Conservation (phyloP, 2,797 vertebrate species). For the Hapalemur alaotrensis region DNA sequence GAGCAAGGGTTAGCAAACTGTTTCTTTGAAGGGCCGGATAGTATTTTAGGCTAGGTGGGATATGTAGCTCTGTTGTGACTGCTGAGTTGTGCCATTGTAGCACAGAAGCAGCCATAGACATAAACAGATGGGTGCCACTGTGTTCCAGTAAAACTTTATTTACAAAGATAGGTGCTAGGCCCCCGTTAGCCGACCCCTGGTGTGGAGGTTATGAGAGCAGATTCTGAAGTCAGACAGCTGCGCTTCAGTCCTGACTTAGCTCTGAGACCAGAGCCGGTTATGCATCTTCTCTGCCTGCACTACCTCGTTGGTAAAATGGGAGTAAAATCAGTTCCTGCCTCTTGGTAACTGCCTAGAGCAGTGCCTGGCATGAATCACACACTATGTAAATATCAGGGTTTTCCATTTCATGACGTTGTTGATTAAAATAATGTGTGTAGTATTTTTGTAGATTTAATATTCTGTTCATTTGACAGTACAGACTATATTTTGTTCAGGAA, state of each 20-base stretch:
- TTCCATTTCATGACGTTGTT: background rate
- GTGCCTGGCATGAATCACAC: accelerated
- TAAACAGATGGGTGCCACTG: background rate
- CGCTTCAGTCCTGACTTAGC: background rate
- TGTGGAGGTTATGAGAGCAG: background rate
- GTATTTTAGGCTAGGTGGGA: background rate
- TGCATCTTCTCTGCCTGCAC: background rate
- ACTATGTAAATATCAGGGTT: background rate
- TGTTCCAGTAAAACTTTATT: background rate
- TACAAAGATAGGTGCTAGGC: background rate
- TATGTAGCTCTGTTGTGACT: background rate
- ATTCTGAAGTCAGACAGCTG: background rate
- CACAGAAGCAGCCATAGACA: accelerated
- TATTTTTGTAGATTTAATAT: background rate
- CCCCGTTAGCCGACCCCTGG: background rate
- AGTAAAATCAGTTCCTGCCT: too few relatives aligned
- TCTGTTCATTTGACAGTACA: background rate
- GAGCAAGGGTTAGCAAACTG: background rate
- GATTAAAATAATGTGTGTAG: background rate
- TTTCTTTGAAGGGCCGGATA: background rate
- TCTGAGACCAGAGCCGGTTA: background rate
- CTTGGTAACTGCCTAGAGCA: background rate
- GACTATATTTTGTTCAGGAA: background rate
- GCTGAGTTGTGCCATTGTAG: accelerated
- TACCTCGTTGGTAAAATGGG: background rate